phyloP scores from a whole-genome alignment of 1,140 invertebrate species.

The Zaprionus taronus region DNA sequence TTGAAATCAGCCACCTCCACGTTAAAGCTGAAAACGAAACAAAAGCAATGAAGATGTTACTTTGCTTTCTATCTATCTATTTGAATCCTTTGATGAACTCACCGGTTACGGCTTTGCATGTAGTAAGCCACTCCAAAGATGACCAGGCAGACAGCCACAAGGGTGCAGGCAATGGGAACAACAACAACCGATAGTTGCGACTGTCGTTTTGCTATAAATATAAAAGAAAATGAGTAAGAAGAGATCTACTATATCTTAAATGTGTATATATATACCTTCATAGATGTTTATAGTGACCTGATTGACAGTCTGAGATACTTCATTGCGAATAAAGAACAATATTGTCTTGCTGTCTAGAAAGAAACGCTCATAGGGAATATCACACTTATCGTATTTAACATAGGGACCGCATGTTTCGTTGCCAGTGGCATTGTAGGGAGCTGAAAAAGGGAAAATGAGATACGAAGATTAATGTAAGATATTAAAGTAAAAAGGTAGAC shows the following conservation, averaged over 20 bases:
- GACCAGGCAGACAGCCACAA: slow-evolving; percentile 91
- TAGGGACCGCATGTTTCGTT: slow-evolving; percentile 89
- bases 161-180: slow-evolving; percentile 91
- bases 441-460: slow-evolving; percentile 77
- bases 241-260: too few species aligned
- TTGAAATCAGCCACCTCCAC: slow-evolving; percentile 95
- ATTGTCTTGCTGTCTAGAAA: slow-evolving; percentile 88
- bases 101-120: slow-evolving; percentile 90
- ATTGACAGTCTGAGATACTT: slow-evolving; percentile 88
- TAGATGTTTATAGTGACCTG: slow-evolving; percentile 91
- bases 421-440: slow-evolving; percentile 91
- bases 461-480: too few species aligned
- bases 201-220: slow-evolving; percentile 88
- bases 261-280: slow-evolving; percentile 14
- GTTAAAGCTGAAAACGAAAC: slow-evolving; percentile 86
- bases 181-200: slow-evolving; percentile 93
- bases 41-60: not conserved
- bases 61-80: not conserved
- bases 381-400: slow-evolving; percentile 85
- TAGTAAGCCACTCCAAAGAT: slow-evolving; percentile 94
- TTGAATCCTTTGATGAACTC: slow-evolving; percentile 26
- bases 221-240: too few species aligned
- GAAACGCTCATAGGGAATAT: slow-evolving; percentile 88
- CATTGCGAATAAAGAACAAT: slow-evolving; percentile 90
- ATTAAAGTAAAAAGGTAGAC: too few species aligned